phyloP scores from a whole-genome alignment of 2,113 vertebrate species.

The Sphyrna mokarran region DNA sequence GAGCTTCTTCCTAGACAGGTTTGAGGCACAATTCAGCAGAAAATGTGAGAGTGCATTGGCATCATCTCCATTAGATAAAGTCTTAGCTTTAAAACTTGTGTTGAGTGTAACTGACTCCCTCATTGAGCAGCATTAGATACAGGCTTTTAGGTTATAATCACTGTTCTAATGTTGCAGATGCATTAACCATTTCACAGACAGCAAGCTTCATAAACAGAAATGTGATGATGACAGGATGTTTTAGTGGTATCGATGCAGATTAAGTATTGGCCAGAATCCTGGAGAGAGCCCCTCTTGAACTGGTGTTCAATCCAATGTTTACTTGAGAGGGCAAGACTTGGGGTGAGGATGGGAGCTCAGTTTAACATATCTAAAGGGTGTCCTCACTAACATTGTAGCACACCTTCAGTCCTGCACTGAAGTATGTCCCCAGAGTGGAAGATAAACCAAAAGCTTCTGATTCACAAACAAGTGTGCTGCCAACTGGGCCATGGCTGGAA shows the following conservation, averaged over 20 bases:
- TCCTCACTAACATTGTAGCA: not conserved
- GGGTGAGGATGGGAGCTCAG: not conserved
- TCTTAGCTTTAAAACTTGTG: not conserved
- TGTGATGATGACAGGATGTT: not conserved
- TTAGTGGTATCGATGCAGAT: not conserved
- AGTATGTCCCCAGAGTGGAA: not conserved
- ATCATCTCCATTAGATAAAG: not conserved
- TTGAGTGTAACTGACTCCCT: not conserved
- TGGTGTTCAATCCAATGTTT: not conserved
- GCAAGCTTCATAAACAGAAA: not conserved
- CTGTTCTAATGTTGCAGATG: not conserved
- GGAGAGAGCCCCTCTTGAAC: not conserved
- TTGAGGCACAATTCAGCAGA: not conserved
- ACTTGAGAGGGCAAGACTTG: not conserved
- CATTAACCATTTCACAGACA: not conserved
- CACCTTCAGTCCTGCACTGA: not conserved
- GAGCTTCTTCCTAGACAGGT: not conserved
- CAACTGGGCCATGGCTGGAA: not conserved
- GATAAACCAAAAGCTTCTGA: not conserved
- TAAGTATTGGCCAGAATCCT: not conserved
- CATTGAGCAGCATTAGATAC: not conserved
- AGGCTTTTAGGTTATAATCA: not conserved
- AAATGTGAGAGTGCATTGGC: not conserved
- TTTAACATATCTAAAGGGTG: not conserved
- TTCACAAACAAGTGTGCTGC: too few species aligned